Percentiles rank a stretch among this genome's conserved stretches.
phyloP scores from a whole-genome alignment of 2,113 vertebrate species.

The Amblyopsis rosae region DNA sequence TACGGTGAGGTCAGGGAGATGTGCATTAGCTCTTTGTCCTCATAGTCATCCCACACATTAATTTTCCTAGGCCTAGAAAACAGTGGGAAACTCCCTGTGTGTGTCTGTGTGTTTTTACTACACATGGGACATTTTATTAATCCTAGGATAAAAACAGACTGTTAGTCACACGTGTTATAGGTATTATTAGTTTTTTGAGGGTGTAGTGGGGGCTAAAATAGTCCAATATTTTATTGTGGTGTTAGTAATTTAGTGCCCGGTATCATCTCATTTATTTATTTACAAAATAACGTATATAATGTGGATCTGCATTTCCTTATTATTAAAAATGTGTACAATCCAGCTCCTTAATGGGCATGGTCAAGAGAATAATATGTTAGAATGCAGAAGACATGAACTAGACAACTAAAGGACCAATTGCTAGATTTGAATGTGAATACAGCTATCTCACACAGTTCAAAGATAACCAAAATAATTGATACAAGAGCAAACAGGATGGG shows the following conservation, averaged over 20 bases:
- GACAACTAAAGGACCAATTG: too few species aligned
- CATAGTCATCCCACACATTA: background rate
- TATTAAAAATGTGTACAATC: too few species aligned
- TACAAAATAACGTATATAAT: too few species aligned
- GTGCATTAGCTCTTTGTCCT: slow-evolving; percentile 8
- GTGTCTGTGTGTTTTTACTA: slow-evolving; percentile 9
- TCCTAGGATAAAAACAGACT: background rate
- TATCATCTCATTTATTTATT: background rate
- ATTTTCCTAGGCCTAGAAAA: background rate
- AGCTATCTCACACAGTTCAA: too few species aligned
- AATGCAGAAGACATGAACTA: too few species aligned
- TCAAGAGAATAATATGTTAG: too few species aligned
- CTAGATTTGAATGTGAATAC: too few species aligned
- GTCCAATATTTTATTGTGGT: background rate
- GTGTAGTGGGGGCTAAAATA: background rate
- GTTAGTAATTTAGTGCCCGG: background rate
- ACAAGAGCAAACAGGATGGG: too few species aligned
- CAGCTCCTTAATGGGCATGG: too few species aligned
- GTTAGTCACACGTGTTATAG: background rate
- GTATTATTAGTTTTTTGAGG: background rate
- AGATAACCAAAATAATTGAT: too few species aligned
- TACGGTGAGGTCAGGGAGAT: background rate
- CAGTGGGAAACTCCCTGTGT: background rate
- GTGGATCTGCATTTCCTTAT: too few species aligned
- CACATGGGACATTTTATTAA: background rate